These are phyloP conservation scores for Sapajus apella DNA, from an alignment of 2,113 vertebrate genomes.

Conservation along the genomic window DNA sequence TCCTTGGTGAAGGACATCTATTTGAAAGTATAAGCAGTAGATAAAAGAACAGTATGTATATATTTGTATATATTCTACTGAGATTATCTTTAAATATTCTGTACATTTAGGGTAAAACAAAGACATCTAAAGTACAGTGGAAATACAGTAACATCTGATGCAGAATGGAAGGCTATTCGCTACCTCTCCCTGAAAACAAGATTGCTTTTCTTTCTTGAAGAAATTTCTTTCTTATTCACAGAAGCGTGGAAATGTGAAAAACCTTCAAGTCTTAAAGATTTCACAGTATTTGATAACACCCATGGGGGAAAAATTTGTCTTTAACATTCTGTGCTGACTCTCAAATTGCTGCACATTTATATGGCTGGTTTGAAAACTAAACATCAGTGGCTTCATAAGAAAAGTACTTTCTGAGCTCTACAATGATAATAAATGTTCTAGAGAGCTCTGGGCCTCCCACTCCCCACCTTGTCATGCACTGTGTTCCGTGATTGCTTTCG, in stretches of 20 bases:
- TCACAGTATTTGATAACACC: background rate
- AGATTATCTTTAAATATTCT: background rate
- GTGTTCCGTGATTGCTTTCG: constrained; percentile 24
- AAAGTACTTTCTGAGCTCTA: background rate
- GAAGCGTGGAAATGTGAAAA: background rate
- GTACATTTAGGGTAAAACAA: background rate
- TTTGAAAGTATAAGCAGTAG: background rate
- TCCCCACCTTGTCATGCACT: background rate
- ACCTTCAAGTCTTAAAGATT: background rate
- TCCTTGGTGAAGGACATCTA: background rate
- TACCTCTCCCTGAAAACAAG: background rate
- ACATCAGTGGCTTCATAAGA: background rate
- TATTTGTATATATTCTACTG: background rate
- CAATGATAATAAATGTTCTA: background rate
- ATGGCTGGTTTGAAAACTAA: background rate
- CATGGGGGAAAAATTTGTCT: background rate
- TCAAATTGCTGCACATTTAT: background rate
- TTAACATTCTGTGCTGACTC: background rate
- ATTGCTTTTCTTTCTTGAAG: background rate
- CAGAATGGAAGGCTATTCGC: background rate
- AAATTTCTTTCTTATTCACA: constrained; percentile 40
- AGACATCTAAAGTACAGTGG: background rate
- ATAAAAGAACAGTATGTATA: background rate
- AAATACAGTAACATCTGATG: background rate
- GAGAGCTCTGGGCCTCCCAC: background rate